A percentile compares a stretch with the other conserved stretches of the same genome.
These are phyloP conservation scores for Taphrorychus bicolor DNA, from an alignment of 2,888 invertebrate species.

Conservation along the genomic window DNA sequence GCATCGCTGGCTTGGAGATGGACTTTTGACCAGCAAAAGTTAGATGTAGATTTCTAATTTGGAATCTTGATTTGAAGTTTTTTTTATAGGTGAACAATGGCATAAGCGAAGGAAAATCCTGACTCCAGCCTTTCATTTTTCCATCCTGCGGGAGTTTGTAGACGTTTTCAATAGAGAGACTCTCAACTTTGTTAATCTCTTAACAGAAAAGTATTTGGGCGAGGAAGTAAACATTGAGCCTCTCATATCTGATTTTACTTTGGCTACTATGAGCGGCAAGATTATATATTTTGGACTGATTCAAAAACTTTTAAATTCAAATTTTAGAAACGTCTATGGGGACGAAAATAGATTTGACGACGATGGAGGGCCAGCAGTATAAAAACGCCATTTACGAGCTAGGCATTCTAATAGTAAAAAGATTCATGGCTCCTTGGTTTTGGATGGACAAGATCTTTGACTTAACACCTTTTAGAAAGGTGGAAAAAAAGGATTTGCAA, in stretches of 20 bases:
- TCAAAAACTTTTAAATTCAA: too few species aligned
- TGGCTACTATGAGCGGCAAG: conserved; percentile 65
- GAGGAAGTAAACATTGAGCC: too few species aligned
- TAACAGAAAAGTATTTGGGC: too few species aligned
- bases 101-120: conserved; percentile 44
- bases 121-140: conserved; percentile 46
- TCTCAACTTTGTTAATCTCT: too few species aligned
- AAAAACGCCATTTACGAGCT: conserved; percentile 44
- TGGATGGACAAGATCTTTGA: conserved; percentile 41
- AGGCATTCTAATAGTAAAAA: conserved; percentile 43
- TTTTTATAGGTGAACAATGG: conserved; percentile 38
- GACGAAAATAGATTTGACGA: conserved; percentile 40
- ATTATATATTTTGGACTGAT: too few species aligned
- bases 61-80: neutral
- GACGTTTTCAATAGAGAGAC: conserved; percentile 39
- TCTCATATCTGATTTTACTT: conserved; percentile 62
- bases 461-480: conserved; percentile 27
- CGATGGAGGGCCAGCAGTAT: conserved; percentile 44
- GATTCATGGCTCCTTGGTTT: conserved; percentile 48
- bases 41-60: too few species aligned
- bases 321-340: conserved; percentile 49
- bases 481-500: conserved; percentile 42
- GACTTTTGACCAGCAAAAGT: conserved; percentile 41
- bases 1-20: conserved; percentile 40
- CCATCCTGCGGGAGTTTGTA: conserved; percentile 41